Conservation (phyloP, 2,797 vertebrate species). For the Rhynchotus rufescens region DNA sequence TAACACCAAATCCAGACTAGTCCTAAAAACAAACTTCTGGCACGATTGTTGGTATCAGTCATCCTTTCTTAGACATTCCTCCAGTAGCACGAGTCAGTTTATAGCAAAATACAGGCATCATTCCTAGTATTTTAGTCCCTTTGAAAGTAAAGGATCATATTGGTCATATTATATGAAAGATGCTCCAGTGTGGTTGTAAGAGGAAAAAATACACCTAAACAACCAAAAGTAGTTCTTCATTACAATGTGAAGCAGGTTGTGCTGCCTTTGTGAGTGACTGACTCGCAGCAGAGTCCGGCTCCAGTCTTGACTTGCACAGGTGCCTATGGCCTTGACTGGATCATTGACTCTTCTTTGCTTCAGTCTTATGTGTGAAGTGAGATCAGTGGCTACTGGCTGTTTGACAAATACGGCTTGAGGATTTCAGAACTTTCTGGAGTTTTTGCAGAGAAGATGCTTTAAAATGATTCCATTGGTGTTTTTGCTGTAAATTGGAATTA, state of each 20-base stretch:
- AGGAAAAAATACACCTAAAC: background rate
- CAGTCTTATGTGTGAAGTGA: background rate
- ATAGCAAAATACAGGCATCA: background rate
- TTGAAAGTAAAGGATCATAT: background rate
- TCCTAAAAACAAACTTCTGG: background rate
- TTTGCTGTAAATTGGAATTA: background rate
- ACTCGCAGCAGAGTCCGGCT: background rate
- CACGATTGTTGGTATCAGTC: background rate
- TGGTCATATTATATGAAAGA: background rate
- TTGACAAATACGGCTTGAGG: background rate
- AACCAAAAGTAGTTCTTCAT: background rate
- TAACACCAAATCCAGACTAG: background rate
- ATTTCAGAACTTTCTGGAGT: background rate
- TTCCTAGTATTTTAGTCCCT: background rate
- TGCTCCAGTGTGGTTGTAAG: background rate
- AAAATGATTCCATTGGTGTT: background rate
- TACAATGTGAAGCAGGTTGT: background rate
- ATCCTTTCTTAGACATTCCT: background rate
- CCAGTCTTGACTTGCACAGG: background rate
- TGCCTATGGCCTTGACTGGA: background rate
- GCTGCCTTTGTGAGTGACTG: background rate
- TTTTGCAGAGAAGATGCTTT: background rate
- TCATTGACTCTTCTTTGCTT: background rate
- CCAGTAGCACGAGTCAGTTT: accelerated
- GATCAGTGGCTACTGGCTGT: background rate